Evolutionary conservation across 2,888 invertebrate genomes (phyloP), one percentile per base, ranked within the genome.

Genomic region (Carabus problematicus): DNA sequence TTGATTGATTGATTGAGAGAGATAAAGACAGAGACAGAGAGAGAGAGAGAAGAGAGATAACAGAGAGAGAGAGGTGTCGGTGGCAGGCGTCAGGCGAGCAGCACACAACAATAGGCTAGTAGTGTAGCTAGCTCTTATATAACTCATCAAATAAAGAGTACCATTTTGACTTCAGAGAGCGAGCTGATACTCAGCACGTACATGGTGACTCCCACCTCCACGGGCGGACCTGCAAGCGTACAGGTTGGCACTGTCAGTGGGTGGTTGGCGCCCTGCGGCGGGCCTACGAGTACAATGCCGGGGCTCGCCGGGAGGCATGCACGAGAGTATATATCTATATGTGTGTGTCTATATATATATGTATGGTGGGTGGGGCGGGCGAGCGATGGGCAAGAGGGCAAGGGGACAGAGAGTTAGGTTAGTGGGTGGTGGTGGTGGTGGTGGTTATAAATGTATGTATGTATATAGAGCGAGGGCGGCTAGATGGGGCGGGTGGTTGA

Each of bases 131-230:
- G 71, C 67, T 67, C 60, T 67, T 19, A 16, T 14, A 59, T 41
- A 59, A 59, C 42, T 42, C 39, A 67, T 67, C 56, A 59, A 66
- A 66, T 39, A 67, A 55, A 67, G 67, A 72, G 70, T 70, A 95
- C 95, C 95, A 96, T 96, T 89, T 94, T 91, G 86, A 95, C 96
- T 90, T 97, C 96, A 87, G 95, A 95, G 87, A 97, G 94, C 85
- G 95, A 95, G 89, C 95, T 94, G 90, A 97, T 97, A 88, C 94
- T 94, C 87, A 95, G 92, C 87, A 97, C 95, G 89, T 95, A 95
- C 92, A 97, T 95, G 86, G 96, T 95, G 86, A 96, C 94, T 85
- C 95, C 95, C 85, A 97, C 95, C 86, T 94, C 94, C 86, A 96
- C 96, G 83, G 97, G 95, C 85, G 93, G 92, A 69, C 69, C 69